Evolutionary conservation across 2,113 vertebrate species (phyloP).

Genomic region (Calidris pugnax): DNA sequence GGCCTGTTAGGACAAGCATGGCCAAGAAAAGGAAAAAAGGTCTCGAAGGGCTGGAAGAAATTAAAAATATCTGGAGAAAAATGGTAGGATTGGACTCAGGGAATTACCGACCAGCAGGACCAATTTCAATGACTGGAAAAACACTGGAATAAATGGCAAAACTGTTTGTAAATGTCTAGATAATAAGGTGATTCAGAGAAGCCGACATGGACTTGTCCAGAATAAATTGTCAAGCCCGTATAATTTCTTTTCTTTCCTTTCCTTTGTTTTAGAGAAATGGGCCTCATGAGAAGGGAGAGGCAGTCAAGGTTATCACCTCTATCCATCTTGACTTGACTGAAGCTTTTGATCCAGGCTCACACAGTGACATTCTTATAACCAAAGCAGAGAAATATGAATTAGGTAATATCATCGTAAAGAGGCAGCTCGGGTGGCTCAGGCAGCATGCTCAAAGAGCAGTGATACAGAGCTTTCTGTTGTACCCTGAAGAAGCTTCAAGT

Average conservation of each 20-base stretch:
- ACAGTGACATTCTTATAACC: background rate
- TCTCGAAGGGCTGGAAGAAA: background rate
- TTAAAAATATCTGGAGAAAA: background rate
- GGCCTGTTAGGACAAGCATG: background rate
- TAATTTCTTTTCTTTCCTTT: background rate
- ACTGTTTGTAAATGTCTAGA: background rate
- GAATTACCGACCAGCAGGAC: background rate
- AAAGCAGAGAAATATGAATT: background rate
- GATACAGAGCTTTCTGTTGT: background rate
- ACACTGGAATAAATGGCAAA: background rate
- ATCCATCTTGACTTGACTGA: constrained; percentile 20
- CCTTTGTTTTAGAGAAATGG: background rate
- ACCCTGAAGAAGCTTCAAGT: background rate
- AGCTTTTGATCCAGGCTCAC: background rate
- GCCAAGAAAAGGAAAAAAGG: background rate
- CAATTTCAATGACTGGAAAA: background rate
- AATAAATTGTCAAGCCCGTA: constrained; percentile 14
- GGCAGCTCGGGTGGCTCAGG: background rate
- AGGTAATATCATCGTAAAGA: background rate
- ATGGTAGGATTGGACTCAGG: background rate
- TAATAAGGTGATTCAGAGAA: constrained; percentile 13
- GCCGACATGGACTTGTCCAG: background rate
- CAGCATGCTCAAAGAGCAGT: background rate
- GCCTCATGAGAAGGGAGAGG: background rate
- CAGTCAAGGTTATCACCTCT: background rate